Evolutionary conservation across 2,888 invertebrate genomes (phyloP).

Genomic region (Muschampia plurimacula): DNA sequence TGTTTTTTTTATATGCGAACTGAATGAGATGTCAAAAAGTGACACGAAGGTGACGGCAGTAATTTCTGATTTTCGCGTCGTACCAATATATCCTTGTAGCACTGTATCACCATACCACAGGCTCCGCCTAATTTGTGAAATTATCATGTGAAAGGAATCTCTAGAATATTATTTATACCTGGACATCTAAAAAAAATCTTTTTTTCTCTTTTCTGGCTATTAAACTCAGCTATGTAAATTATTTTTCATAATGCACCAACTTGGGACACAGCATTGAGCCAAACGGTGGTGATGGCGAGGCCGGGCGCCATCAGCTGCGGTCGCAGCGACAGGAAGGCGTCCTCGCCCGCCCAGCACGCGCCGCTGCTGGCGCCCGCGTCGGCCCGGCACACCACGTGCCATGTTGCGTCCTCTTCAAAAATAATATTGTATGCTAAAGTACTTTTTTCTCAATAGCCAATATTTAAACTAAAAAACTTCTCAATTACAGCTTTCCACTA

Average conservation of each 20-base stretch:
- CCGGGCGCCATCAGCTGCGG: slow-evolving; percentile 58
- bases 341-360: slow-evolving; percentile 50
- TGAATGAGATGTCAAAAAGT: no score
- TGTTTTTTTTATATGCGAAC: no score
- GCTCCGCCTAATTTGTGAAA: no score
- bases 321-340: slow-evolving; percentile 62
- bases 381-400: slow-evolving; percentile 55
- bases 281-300: slow-evolving; percentile 62
- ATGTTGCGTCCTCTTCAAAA: slow-evolving; percentile 49
- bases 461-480: no score
- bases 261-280: slow-evolving; percentile 70
- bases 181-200: not conserved
- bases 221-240: not conserved
- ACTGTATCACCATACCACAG: no score
- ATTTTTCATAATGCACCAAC: slow-evolving; percentile 44
- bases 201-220: not conserved
- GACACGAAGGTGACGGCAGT: no score
- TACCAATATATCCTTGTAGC: no score
- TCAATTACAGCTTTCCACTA: no score
- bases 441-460: no score
- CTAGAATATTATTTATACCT: not conserved
- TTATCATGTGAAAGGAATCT: no score
- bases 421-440: no score
- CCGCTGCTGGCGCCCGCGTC: slow-evolving; percentile 56
- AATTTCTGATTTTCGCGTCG: no score